Evolutionary conservation across 1,140 invertebrate species (phyloP).

Genomic region (Colletes latitarsis): DNA sequence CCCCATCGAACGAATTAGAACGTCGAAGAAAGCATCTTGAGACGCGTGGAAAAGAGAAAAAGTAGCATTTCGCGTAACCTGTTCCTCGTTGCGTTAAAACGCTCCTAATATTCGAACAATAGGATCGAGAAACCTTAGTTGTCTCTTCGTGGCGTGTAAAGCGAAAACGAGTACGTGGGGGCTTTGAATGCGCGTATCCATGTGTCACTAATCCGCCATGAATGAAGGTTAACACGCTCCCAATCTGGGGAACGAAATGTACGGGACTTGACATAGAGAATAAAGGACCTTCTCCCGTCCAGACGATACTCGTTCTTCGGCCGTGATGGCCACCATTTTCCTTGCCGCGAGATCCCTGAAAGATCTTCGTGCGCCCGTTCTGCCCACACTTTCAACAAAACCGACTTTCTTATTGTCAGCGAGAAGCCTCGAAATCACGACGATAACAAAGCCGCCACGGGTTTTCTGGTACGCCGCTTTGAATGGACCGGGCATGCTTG

Average conservation of each 20-base stretch:
- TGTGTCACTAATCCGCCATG: constrained; percentile 56
- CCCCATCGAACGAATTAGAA: no score
- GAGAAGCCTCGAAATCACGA: constrained; percentile 1
- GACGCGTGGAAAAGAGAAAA: constrained; percentile 8
- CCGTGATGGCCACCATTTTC: background rate
- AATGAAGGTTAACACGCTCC: constrained; percentile 47
- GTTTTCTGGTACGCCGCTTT: background rate
- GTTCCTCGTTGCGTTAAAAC: constrained; percentile 32
- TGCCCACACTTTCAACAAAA: background rate
- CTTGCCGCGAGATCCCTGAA: background rate
- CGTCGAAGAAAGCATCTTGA: no score
- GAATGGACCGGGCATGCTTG: background rate
- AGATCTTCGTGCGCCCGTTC: background rate
- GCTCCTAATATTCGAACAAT: constrained; percentile 40
- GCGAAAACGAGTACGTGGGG: background rate
- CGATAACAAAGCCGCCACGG: constrained; percentile 12
- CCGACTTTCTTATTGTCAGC: constrained; percentile 23
- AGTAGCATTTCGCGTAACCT: background rate
- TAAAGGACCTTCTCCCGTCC: constrained; percentile 16
- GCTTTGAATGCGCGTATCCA: constrained; percentile 51
- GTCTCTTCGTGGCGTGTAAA: constrained; percentile 17
- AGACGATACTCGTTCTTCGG: background rate
- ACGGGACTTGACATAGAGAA: background rate
- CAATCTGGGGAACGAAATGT: constrained; percentile 2
- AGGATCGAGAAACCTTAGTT: constrained; percentile 11